Conservation (phyloP, 92 coral and sea anemone genomes). For the Galaxea fascicularis region DNA sequence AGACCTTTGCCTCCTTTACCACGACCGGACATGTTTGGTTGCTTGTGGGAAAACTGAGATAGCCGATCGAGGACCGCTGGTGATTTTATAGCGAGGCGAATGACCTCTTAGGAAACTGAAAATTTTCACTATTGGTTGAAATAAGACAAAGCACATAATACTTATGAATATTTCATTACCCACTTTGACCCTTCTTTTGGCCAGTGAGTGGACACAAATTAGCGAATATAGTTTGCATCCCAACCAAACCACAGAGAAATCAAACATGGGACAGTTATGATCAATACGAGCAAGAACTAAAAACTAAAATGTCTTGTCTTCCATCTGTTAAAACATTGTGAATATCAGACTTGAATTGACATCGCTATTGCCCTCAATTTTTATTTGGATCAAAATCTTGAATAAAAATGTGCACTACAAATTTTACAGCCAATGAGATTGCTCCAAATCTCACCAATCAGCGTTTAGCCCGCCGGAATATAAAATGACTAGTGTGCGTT, state of each 20-base stretch:
- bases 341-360: neutral
- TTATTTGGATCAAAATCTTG: neutral
- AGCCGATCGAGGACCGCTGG: neutral
- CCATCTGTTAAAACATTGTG: too few relatives aligned
- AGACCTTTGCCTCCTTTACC: conserved; percentile 96
- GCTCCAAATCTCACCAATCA: conserved; percentile 10
- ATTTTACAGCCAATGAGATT: conserved; percentile 7
- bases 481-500: neutral
- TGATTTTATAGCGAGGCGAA: neutral
- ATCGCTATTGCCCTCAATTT: neutral
- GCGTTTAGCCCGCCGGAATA: conserved; percentile 5
- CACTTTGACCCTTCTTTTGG: neutral
- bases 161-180: neutral
- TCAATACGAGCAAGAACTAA: too few relatives aligned
- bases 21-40: conserved; percentile 77
- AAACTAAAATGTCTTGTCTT: too few relatives aligned
- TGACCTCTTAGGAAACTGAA: conserved; percentile 22
- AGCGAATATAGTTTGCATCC: neutral
- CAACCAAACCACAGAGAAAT: neutral
- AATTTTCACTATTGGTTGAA: neutral
- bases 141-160: neutral
- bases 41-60: neutral
- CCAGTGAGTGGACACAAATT: too few relatives aligned
- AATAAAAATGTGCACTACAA: neutral
- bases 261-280: neutral